These are phyloP conservation scores for Camponotus pennsylvanicus DNA, from an alignment of 1,140 invertebrate genomes.

Conservation along the genomic window DNA sequence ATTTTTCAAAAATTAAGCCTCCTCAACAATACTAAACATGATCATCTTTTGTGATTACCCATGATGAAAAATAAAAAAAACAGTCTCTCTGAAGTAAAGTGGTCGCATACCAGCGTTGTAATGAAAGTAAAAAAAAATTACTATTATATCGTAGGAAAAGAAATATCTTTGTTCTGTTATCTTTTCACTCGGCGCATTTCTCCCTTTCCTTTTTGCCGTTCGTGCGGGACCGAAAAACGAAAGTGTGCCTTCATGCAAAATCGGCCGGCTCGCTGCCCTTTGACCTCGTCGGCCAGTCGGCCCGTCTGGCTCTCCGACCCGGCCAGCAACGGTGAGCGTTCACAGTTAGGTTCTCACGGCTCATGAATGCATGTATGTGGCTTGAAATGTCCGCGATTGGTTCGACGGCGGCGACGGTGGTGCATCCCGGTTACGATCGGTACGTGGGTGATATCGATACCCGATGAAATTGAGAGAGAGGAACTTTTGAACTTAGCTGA, in stretches of 20 bases:
- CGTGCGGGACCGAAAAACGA: constrained; percentile 76
- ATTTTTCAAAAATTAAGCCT: no score
- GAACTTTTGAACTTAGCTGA: constrained; percentile 12
- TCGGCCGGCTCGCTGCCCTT: constrained; percentile 78
- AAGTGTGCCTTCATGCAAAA: constrained; percentile 80
- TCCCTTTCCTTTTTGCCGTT: constrained; percentile 58
- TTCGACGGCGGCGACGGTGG: constrained; percentile 34
- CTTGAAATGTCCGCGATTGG: constrained; percentile 70
- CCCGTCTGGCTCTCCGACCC: constrained; percentile 74
- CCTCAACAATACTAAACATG: no score
- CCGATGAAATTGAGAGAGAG: constrained; percentile 33
- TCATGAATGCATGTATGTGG: constrained; percentile 80
- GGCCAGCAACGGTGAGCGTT: constrained; percentile 80
- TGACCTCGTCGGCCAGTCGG: constrained; percentile 73
- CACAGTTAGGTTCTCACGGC: constrained; percentile 85
- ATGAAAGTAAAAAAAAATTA: not conserved
- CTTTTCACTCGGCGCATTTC: constrained; percentile 14
- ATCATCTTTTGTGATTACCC: no score
- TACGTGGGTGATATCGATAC: constrained; percentile 69
- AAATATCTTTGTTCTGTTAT: not conserved
- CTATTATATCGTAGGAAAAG: not conserved
- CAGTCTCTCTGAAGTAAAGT: no score
- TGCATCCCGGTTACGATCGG: constrained; percentile 56
- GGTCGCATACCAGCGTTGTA: not conserved
- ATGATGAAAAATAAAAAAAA: no score